Conservation (phyloP, 2,113 vertebrate species). For the Dromiciops gliroides region DNA sequence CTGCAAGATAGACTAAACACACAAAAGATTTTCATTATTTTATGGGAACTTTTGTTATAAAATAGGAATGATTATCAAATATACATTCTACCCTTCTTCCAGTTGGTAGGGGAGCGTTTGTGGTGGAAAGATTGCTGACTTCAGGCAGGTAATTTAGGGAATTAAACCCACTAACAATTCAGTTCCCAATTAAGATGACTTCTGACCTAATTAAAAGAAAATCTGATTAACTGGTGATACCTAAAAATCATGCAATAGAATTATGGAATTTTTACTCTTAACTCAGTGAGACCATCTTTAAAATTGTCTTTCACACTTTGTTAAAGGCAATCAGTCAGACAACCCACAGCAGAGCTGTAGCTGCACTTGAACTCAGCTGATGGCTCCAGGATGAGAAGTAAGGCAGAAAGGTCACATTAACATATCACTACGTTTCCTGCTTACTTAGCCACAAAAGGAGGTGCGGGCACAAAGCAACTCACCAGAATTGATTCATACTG, state of each 20-base stretch:
- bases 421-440: conserved; percentile 28
- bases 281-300: conserved; percentile 20
- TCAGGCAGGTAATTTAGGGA: neutral
- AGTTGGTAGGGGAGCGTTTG: neutral
- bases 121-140: neutral
- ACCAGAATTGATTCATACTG: conserved; percentile 10
- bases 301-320: conserved; percentile 39
- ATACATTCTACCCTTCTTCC: neutral
- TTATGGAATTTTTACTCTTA: conserved; percentile 21
- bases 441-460: conserved; percentile 38
- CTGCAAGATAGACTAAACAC: neutral
- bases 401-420: conserved; percentile 48
- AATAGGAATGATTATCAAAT: conserved; percentile 18
- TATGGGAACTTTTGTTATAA: neutral
- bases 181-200: conserved; percentile 16
- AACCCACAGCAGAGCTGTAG: conserved; percentile 6
- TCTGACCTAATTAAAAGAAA: conserved; percentile 37
- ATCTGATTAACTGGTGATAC: neutral
- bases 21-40: neutral
- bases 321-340: conserved; percentile 36
- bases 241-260: neutral
- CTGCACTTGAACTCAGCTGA: conserved; percentile 3
- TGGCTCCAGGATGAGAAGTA: neutral
- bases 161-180: neutral
- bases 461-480: neutral